These are phyloP conservation scores for Hystrix brachyura DNA, from an alignment of 2,113 vertebrate genomes.

Conservation along the genomic window DNA sequence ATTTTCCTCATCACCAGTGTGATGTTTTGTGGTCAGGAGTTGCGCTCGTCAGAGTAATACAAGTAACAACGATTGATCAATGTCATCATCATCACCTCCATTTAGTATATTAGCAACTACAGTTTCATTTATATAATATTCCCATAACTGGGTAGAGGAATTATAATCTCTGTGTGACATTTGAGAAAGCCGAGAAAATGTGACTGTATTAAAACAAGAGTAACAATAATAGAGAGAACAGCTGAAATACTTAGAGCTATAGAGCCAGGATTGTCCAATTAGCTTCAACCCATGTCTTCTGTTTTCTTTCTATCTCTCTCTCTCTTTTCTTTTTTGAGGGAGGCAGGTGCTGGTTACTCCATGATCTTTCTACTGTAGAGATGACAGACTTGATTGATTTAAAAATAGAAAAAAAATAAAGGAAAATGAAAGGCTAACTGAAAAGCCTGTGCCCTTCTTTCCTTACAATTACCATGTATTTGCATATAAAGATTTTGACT, in stretches of 20 bases:
- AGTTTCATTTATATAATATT: background rate
- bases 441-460: background rate
- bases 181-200: background rate
- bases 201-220: background rate
- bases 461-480: background rate
- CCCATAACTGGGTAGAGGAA: background rate
- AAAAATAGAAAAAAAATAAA: background rate
- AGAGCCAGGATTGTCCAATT: background rate
- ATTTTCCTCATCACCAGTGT: background rate
- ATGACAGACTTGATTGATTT: background rate
- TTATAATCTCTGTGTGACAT: background rate
- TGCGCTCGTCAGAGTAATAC: background rate
- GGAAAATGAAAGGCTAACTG: background rate
- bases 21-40: background rate
- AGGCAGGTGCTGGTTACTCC: background rate
- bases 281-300: background rate
- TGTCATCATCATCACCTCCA: background rate
- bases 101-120: background rate
- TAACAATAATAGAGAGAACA: background rate
- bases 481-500: background rate
- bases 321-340: background rate
- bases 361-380: background rate
- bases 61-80: constrained; percentile 24
- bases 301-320: background rate
- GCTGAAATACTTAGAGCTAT: background rate